Conservation (phyloP, 2,797 vertebrate species). For the Amblyraja radiata region DNA sequence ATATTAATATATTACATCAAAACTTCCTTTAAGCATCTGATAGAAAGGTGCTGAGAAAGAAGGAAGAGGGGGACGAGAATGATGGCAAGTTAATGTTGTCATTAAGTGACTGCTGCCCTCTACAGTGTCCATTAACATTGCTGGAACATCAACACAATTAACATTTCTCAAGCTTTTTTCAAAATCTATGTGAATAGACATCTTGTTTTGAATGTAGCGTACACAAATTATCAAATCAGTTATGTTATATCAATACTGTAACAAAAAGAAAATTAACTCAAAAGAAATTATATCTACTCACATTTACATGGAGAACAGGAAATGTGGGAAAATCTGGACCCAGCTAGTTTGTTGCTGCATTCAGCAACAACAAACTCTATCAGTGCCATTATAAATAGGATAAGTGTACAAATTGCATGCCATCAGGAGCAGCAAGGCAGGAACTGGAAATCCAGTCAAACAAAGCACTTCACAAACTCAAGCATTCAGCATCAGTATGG, state of each 20-base stretch:
- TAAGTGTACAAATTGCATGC: not conserved
- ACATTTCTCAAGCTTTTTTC: not conserved
- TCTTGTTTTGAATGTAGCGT: not conserved
- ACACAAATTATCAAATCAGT: not conserved
- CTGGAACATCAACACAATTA: not conserved
- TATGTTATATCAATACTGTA: not conserved
- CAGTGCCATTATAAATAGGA: too few species aligned
- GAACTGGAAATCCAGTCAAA: not conserved
- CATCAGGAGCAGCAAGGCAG: not conserved
- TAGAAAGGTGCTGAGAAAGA: not conserved
- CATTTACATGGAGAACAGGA: not conserved
- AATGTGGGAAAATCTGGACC: not conserved
- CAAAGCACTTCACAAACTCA: not conserved
- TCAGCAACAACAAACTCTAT: not conserved
- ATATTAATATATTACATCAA: not conserved
- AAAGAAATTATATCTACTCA: not conserved
- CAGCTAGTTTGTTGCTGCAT: not conserved
- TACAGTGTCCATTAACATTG: slow-evolving; percentile 7
- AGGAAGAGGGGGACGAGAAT: not conserved
- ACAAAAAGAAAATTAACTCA: not conserved
- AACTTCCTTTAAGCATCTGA: not conserved
- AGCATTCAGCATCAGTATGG: not conserved
- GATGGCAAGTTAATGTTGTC: not conserved
- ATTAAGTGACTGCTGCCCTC: slow-evolving; percentile 7
- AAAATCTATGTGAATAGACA: not conserved